Evolutionary conservation across 2,113 vertebrate species (phyloP), one percentile per base, ranked within the genome.

Genomic region (Heterocephalus glaber): DNA sequence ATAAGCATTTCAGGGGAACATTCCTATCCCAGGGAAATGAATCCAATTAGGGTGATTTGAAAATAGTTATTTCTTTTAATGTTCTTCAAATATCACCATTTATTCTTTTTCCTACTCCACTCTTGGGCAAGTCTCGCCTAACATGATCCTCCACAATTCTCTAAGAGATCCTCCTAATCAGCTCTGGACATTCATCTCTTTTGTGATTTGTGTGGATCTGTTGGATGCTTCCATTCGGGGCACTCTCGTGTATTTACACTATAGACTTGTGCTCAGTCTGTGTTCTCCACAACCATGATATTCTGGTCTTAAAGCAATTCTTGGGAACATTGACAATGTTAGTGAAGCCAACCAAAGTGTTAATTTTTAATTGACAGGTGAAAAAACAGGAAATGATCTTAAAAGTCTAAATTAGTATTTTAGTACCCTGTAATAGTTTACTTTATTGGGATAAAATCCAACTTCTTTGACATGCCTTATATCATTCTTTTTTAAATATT

Each of bases 351-450:
- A 72, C 1, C 35, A 90, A 93, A 84, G 70, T 44, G 12, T 26
- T 86, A 49, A 86, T 79, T 89, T 85, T 82, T 90, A 93, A 38
- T 7, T 8, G 10, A 81, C 60, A 83, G 41, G 41, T 90, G 33
- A 54, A 93, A 90, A 80, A 83, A 30, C 28, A 89, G 41, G 80
- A 93, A 91, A 79, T 41, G 4, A 60, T 83, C 24, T 70, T 80
- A 52, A 56, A 77, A 77, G 35, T 85, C 58, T 92, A 92, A 93
- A 96, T 85, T 84, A 86, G 17, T 61, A 65, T 92, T 95, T 95
- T 89, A 94, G 89, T 90, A 41, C n/a, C 12, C 63, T 65, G n/a
- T 38, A 87, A 68, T 61, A 3, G 92, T 95, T 88, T 7, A 13
- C 61, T 93, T 96, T 81, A 68, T 9, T 66, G 30, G 82, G 26